phyloP scores from a whole-genome alignment of 2,113 vertebrate genomes.

The Macquaria australasica region DNA sequence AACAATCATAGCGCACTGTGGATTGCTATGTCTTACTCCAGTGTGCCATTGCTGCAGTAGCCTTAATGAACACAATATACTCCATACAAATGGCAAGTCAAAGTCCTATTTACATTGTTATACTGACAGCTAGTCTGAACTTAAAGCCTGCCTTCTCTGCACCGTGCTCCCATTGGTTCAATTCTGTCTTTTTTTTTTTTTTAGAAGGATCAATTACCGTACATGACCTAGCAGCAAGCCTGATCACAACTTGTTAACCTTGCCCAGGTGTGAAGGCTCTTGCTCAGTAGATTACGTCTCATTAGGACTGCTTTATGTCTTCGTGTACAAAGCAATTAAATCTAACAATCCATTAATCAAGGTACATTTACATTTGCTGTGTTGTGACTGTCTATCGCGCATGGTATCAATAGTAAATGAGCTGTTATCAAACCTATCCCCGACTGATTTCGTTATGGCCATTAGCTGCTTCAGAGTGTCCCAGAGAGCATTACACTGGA shows the following conservation, averaged over 20 bases:
- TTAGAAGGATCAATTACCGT: conserved; percentile 17
- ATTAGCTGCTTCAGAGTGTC: neutral
- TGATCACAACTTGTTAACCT: conserved; percentile 50
- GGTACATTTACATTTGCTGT: neutral
- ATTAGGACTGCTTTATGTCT: conserved; percentile 28
- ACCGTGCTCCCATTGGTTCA: neutral
- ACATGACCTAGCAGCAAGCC: conserved; percentile 19
- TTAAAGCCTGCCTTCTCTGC: neutral
- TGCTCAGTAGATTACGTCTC: conserved; percentile 17
- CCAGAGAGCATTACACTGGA: conserved; percentile 1
- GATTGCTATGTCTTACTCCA: neutral
- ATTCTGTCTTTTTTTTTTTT: too few relatives aligned
- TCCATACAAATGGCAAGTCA: neutral
- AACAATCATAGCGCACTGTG: neutral
- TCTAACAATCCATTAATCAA: conserved; percentile 20
- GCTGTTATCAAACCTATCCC: neutral
- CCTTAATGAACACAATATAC: neutral
- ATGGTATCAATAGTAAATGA: conserved; percentile 1
- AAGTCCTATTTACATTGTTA: conserved; percentile 14
- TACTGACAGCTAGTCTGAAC: conserved; percentile 2
- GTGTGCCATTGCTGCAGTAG: neutral
- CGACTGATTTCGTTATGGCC: neutral
- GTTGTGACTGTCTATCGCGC: neutral
- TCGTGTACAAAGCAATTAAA: conserved; percentile 31
- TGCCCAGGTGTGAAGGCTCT: conserved; percentile 9